phyloP scores from a whole-genome alignment of 2,888 invertebrate genomes.

The Spatulosminthurus flaviceps region DNA sequence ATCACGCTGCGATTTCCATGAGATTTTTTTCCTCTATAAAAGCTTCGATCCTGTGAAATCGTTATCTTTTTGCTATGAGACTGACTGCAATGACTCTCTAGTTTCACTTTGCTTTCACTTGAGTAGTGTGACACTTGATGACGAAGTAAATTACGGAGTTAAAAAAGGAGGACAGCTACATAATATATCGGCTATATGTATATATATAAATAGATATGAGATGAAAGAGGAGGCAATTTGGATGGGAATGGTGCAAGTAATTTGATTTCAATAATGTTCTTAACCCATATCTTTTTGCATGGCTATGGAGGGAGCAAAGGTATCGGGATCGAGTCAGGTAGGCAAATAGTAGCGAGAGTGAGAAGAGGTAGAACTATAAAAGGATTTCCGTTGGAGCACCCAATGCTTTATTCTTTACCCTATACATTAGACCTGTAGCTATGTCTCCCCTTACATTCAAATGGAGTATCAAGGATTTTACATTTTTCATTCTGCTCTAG shows the following conservation, averaged over 20 bases:
- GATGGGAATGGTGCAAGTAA: slow-evolving; percentile 6
- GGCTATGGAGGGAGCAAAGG: background rate
- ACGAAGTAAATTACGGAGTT: slow-evolving; percentile 12
- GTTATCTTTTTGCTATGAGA: too few relatives aligned
- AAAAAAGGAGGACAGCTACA: slow-evolving; percentile 2
- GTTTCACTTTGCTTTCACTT: background rate
- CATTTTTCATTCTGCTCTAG: slow-evolving; percentile 6
- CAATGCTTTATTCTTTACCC: too few relatives aligned
- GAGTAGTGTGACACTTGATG: background rate
- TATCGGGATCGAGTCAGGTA: too few relatives aligned
- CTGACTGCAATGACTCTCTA: too few relatives aligned
- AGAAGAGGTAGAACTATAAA: background rate
- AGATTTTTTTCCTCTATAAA: too few relatives aligned
- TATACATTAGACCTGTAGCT: too few relatives aligned
- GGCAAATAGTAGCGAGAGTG: background rate
- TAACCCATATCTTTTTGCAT: background rate
- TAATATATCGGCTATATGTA: too few relatives aligned
- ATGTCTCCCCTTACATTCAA: too few relatives aligned
- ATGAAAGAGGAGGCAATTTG: background rate
- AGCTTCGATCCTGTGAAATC: too few relatives aligned
- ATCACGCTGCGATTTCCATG: too few relatives aligned
- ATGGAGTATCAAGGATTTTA: too few relatives aligned
- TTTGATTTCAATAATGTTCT: slow-evolving; percentile 18
- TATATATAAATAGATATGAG: too few relatives aligned
- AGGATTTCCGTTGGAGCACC: background rate